Evolutionary conservation across 30 jellyfish, hydroid and myxozoan species (phyloP).

Genomic region (Pelagia noctiluca): DNA sequence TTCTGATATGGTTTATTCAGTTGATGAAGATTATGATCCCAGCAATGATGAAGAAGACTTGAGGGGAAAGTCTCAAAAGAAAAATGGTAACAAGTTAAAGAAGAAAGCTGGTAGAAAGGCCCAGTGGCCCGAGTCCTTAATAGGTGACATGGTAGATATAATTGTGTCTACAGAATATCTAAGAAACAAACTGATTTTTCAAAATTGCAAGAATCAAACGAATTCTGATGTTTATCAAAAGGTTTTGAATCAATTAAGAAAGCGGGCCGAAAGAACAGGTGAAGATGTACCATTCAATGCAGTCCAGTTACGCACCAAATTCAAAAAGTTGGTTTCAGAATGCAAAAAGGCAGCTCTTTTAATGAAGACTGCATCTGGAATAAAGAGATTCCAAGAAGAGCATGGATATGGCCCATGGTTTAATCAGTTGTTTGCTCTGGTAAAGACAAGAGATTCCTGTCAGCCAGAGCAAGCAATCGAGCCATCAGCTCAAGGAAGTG

Average conservation of each 20-base stretch:
- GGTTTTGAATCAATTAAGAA: too few relatives aligned
- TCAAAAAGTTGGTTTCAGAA: conserved; percentile 42
- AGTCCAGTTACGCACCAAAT: not conserved
- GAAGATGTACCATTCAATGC: not conserved
- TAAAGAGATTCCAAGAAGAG: conserved; percentile 62
- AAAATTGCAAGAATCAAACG: too few relatives aligned
- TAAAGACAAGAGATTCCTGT: conserved; percentile 58
- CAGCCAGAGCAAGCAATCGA: too few relatives aligned
- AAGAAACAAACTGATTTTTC: too few relatives aligned
- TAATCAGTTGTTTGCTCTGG: conserved; percentile 66
- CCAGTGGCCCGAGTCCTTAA: too few relatives aligned
- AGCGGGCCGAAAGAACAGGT: too few relatives aligned
- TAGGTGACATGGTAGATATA: not conserved
- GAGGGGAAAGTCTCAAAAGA: too few relatives aligned
- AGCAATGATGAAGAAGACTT: too few relatives aligned
- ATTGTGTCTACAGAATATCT: not conserved
- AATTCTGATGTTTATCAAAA: too few relatives aligned
- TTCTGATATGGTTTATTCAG: not conserved
- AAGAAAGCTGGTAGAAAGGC: too few relatives aligned
- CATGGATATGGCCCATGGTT: conserved; percentile 63
- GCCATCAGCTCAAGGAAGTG: not conserved
- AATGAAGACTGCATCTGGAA: conserved; percentile 52
- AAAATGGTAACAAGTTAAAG: too few relatives aligned
- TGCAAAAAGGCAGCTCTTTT: conserved; percentile 43
- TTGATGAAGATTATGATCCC: not conserved